Evolutionary conservation across 1,140 invertebrate genomes (phyloP).

Genomic region (Homarus americanus): DNA sequence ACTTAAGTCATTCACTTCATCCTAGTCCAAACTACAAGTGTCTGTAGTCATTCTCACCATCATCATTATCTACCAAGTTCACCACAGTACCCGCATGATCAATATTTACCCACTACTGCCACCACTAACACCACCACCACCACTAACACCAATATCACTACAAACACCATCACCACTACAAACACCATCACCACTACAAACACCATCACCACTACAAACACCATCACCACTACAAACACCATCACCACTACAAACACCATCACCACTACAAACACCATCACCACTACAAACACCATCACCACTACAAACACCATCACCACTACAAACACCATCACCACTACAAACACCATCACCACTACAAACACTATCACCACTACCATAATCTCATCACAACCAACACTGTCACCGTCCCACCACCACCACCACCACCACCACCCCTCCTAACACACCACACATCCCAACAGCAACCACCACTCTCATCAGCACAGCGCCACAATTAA

Average conservation of each 20-base stretch:
- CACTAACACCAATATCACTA: not conserved
- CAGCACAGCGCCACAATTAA: not conserved
- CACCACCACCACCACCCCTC: not conserved
- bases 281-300: not conserved
- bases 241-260: not conserved
- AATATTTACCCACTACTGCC: too few species aligned
- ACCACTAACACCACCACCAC: too few species aligned
- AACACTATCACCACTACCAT: not conserved
- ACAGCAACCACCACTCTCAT: not conserved
- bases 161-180: not conserved
- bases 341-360: not conserved
- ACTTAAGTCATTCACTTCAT: too few species aligned
- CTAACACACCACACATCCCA: not conserved
- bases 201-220: not conserved
- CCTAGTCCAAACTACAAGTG: too few species aligned
- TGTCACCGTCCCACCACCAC: not conserved
- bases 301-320: not conserved
- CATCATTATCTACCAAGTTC: too few species aligned
- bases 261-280: not conserved
- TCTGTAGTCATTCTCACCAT: too few species aligned
- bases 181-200: not conserved
- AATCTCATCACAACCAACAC: not conserved
- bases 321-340: not conserved
- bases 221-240: not conserved
- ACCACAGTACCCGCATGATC: too few species aligned